These are phyloP conservation scores for Aproaerema taeniolella DNA, from an alignment of 2,888 invertebrate species.

Conservation along the genomic window DNA sequence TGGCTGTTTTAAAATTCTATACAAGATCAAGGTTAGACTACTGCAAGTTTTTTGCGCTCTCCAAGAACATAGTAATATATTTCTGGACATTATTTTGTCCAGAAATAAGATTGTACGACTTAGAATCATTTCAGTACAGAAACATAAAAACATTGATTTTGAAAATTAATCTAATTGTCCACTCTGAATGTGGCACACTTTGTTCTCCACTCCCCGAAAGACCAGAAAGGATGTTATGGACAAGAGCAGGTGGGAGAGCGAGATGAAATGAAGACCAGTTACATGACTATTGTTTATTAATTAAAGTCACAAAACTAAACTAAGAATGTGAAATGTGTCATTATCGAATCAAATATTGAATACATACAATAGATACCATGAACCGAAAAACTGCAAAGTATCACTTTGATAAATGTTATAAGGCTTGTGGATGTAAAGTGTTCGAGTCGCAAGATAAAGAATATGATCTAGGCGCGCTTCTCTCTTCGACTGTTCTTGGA, in stretches of 20 bases:
- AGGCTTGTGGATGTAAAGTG: slow-evolving; percentile 2
- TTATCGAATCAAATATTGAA: slow-evolving; percentile 44
- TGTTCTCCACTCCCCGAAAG: no score
- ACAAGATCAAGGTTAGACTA: no score
- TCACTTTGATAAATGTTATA: slow-evolving; percentile 35
- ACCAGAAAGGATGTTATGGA: not conserved
- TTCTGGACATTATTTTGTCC: no score
- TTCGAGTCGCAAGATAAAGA: slow-evolving; percentile 42
- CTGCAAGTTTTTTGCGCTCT: no score
- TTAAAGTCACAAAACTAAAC: slow-evolving; percentile 67
- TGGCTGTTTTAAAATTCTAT: no score
- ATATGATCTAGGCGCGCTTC: slow-evolving; percentile 62
- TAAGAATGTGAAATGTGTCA: slow-evolving; percentile 48
- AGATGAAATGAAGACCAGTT: slow-evolving; percentile 46
- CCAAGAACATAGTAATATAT: no score
- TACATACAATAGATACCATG: slow-evolving; percentile 51
- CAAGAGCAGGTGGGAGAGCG: not conserved
- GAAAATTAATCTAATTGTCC: no score
- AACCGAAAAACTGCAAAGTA: slow-evolving; percentile 51
- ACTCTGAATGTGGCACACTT: no score
- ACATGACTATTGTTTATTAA: slow-evolving; percentile 70
- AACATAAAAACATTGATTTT: no score
- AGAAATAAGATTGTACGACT: no score
- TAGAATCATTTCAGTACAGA: no score
- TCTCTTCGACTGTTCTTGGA: slow-evolving; percentile 52